A percentile compares a stretch with the other conserved stretches of the same genome.
phyloP scores from a whole-genome alignment of 2,113 vertebrate genomes.

The Cavia porcellus region DNA sequence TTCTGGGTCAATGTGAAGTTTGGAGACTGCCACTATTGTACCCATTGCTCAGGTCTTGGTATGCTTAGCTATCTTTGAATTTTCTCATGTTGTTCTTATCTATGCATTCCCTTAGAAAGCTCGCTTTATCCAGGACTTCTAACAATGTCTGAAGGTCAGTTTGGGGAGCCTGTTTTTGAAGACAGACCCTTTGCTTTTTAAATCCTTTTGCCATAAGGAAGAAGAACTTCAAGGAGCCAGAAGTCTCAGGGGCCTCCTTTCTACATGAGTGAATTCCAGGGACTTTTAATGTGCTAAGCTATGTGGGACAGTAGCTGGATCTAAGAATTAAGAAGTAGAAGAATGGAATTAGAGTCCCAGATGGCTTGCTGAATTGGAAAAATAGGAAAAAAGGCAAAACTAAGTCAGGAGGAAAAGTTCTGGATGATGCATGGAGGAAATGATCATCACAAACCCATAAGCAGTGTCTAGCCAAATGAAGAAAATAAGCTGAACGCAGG shows the following conservation, averaged over 20 bases:
- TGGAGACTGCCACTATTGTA: not conserved
- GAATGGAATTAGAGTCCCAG: slow-evolving; percentile 29
- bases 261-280: not conserved
- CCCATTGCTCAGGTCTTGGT: not conserved
- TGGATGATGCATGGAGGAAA: slow-evolving; percentile 51
- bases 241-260: not conserved
- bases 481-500: not conserved
- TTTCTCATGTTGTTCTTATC: not conserved
- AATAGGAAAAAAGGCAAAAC: slow-evolving; percentile 38
- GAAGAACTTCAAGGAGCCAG: not conserved
- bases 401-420: slow-evolving; percentile 27
- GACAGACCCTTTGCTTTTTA: not conserved
- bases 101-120: not conserved
- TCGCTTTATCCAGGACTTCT: not conserved
- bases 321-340: slow-evolving; percentile 58
- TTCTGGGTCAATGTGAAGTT: slow-evolving; percentile 20
- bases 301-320: slow-evolving; percentile 56
- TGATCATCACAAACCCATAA: not conserved
- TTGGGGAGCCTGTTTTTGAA: not conserved
- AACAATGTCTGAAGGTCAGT: not conserved
- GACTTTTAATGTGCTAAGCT: slow-evolving; percentile 49
- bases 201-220: not conserved
- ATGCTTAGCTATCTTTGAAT: not conserved
- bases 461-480: slow-evolving; percentile 45
- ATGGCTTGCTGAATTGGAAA: slow-evolving; percentile 45